Evolutionary conservation across 2,888 invertebrate genomes (phyloP), one percentile per base, ranked within the genome.

Genomic region (Conchocele bisecta): DNA sequence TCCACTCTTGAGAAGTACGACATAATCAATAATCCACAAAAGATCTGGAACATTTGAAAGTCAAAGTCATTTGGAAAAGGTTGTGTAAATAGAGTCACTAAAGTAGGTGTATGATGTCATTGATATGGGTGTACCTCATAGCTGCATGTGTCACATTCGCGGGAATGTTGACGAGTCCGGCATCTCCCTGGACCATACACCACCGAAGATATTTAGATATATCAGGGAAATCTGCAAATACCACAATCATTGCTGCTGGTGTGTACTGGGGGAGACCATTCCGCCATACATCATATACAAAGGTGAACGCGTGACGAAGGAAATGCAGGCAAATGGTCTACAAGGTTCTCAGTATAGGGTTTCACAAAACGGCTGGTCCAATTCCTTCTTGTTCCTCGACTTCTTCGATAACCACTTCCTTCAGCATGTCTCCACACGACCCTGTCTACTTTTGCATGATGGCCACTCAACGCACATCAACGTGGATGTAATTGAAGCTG

Each of bases 401-500:
- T 74, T 68, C 28, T 69, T 67, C 33, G 56, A 11, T n/a, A 61
- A 69, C 26, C 68, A 69, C 31, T 68, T 65, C 24, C 31, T 60
- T n/a, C 20, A 22, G 6, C 66, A 65, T 58, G 66, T 65, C 6
- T 69, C 31, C 20, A 29, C 51, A 3, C 54, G 65, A 26, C 64
- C 56, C 22, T 58, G 57, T 11, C 26, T 73, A 9, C 56, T 74
- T 5, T 41, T 74, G 0, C 69, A 74, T 57, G 68, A 65, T 57
- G 74, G 65, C 11, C 65, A 69, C 39, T 58, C 65, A n/a, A 72
- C 72, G 13, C 71, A 67, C 33, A 51, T 67, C 9, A 63, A 41
- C 29, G 3, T 20, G 9, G 53, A 57, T 11, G 24, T 74, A 4
- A 69, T 65, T 33, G 53, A 74, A 17, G 28, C 46, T 9, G 74